Evolutionary conservation across 1,140 invertebrate species (phyloP).

Genomic region (Achroia grisella): DNA sequence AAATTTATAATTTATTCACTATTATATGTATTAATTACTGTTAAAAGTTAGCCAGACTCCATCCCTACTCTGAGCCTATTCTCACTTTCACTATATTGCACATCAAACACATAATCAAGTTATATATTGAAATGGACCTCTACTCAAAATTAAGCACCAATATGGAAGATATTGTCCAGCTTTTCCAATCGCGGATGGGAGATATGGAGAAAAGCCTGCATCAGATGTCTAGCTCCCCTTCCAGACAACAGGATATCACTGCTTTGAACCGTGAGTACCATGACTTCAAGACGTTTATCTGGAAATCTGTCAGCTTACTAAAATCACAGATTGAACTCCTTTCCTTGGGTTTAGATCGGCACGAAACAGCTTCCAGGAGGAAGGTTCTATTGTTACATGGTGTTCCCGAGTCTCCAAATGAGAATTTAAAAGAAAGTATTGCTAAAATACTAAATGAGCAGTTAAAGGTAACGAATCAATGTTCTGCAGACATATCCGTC

Average conservation of each 20-base stretch:
- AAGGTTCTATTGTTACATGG: neutral
- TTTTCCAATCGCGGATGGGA: neutral
- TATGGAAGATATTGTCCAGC: neutral
- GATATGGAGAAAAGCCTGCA: neutral
- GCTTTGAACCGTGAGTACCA: neutral
- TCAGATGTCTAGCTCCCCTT: neutral
- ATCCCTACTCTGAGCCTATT: no score
- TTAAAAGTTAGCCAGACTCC: no score
- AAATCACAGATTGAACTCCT: neutral
- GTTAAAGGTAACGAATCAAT: neutral
- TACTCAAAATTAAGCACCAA: no score
- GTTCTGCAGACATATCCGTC: neutral
- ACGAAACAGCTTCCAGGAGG: neutral
- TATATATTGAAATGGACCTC: no score
- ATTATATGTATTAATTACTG: no score
- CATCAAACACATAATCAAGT: no score
- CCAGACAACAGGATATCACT: neutral
- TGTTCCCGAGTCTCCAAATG: neutral
- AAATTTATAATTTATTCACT: no score
- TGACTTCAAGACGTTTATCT: neutral
- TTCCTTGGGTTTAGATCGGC: neutral
- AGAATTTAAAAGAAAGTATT: neutral
- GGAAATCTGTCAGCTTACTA: neutral
- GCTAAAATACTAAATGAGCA: neutral
- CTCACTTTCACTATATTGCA: no score